Conservation (phyloP, 2,797 vertebrate species). For the Hemitrygon akajei region DNA sequence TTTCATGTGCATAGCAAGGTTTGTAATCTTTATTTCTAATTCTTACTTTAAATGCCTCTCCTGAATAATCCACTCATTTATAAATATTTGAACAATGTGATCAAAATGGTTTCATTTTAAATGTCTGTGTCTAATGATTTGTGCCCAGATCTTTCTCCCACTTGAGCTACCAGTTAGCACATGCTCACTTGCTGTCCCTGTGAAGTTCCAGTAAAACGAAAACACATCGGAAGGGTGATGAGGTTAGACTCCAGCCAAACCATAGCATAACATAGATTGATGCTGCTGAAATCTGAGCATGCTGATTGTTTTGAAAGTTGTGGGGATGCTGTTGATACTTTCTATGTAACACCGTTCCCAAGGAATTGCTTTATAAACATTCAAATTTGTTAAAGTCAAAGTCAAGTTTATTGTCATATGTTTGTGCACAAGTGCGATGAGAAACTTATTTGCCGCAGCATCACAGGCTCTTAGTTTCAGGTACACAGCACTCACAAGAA, state of each 20-base stretch:
- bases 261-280: neutral
- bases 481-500: no score
- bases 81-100: constrained; percentile 21
- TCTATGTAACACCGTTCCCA: neutral
- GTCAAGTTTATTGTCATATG: no score
- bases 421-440: no score
- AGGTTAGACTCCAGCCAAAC: neutral
- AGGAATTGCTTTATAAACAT: no score
- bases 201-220: neutral
- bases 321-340: neutral
- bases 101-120: constrained; percentile 34
- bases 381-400: no score
- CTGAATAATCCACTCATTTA: constrained; percentile 21
- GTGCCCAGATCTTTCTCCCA: neutral
- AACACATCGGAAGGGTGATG: neutral
- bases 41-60: constrained; percentile 1
- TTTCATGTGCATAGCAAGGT: neutral
- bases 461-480: no score
- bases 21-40: neutral
- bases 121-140: constrained; percentile 27
- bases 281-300: neutral
- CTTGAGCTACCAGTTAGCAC: neutral
- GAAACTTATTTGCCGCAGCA: no score
- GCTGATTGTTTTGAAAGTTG: neutral
- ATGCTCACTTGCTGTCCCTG: constrained; percentile 22